These are phyloP conservation scores for Trissolcus japonicus DNA, from an alignment of 2,888 invertebrate genomes.

Conservation along the genomic window DNA sequence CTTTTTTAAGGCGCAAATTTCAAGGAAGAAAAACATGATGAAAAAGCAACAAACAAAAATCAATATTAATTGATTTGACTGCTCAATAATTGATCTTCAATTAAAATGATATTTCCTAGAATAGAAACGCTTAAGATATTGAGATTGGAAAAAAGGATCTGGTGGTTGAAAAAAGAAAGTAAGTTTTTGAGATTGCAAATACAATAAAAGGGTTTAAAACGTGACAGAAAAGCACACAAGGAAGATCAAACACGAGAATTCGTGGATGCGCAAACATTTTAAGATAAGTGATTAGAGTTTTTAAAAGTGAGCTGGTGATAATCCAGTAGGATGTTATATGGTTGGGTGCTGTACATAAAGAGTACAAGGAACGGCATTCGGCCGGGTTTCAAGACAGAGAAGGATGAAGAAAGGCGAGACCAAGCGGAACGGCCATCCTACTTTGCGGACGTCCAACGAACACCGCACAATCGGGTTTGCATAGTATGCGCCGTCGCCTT, in stretches of 20 bases:
- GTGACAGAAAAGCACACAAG: slow-evolving; percentile 4
- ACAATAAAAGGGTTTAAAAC: slow-evolving; percentile 16
- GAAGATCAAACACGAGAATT: slow-evolving; percentile 22
- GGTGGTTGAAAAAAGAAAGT: background rate
- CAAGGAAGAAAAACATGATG: too few species aligned
- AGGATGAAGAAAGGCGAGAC: slow-evolving; percentile 49
- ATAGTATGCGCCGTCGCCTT: slow-evolving; percentile 29
- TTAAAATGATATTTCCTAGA: background rate
- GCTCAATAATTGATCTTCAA: too few species aligned
- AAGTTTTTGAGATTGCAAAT: slow-evolving; percentile 12
- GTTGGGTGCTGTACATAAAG: slow-evolving; percentile 32
- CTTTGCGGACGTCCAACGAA: slow-evolving; percentile 39
- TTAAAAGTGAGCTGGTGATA: slow-evolving; percentile 18
- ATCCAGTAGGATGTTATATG: slow-evolving; percentile 34
- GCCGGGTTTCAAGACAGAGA: slow-evolving; percentile 32
- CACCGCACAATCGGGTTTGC: slow-evolving; percentile 34
- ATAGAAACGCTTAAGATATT: background rate
- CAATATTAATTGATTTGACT: too few species aligned
- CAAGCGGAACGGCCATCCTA: slow-evolving; percentile 47
- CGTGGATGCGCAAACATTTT: slow-evolving; percentile 18
- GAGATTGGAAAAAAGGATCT: background rate
- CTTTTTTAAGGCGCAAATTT: background rate
- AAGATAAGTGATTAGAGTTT: slow-evolving; percentile 30
- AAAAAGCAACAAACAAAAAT: too few species aligned
- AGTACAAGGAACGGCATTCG: slow-evolving; percentile 37